Conservation (phyloP, 2,797 vertebrate genomes). For the Tiaroga cobitis region DNA sequence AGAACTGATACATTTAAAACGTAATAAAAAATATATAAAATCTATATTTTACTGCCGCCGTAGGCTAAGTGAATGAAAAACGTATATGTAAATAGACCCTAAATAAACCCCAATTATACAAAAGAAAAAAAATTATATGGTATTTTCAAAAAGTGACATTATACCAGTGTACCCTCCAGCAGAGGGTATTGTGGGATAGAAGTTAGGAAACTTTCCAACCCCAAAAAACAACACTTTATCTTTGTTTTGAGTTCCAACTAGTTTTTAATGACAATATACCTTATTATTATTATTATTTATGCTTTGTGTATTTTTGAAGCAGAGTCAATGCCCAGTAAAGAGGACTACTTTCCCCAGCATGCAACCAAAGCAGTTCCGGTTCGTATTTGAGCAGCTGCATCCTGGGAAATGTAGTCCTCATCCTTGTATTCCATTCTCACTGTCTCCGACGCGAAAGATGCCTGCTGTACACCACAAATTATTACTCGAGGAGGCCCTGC, state of each 20-base stretch:
- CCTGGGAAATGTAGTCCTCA: constrained; percentile 77
- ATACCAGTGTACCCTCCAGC: neutral
- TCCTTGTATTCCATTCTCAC: constrained; percentile 67
- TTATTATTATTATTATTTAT: neutral
- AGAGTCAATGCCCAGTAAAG: too few relatives aligned
- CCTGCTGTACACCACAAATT: constrained; percentile 91
- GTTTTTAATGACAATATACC: neutral
- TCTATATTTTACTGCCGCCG: neutral
- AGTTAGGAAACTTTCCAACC: neutral
- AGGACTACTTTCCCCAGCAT: constrained; percentile 24
- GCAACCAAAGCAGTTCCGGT: neutral
- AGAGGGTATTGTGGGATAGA: constrained; percentile 27
- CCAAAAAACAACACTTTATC: neutral
- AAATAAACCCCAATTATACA: too few relatives aligned
- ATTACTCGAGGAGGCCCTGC: constrained; percentile 92
- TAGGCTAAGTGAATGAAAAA: too few relatives aligned
- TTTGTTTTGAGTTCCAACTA: neutral
- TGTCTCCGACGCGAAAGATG: constrained; percentile 81
- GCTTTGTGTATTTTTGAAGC: neutral
- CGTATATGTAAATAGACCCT: too few relatives aligned
- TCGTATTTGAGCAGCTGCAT: constrained; percentile 23
- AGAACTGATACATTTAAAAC: neutral
- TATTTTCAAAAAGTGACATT: neutral
- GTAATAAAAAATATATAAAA: too few relatives aligned
- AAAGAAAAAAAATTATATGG: neutral